Conservation (phyloP, 2,888 invertebrate genomes). For the Agrotis exclamationis region DNA sequence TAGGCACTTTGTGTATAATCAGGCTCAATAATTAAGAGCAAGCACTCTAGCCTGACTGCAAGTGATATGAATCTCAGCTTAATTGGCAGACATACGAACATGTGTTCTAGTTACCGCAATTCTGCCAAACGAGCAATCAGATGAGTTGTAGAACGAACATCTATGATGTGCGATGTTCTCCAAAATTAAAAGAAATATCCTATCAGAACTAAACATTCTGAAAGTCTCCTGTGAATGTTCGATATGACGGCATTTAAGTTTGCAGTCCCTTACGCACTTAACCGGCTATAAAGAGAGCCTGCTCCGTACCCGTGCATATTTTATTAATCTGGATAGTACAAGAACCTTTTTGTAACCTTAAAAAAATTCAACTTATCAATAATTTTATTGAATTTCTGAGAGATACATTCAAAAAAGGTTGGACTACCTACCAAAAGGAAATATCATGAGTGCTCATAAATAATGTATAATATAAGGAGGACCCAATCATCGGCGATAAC, state of each 20-base stretch:
- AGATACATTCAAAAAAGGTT: constrained; percentile 34
- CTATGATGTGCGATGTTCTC: background rate
- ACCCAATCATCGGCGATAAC: constrained; percentile 51
- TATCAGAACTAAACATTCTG: background rate
- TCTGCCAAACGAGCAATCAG: background rate
- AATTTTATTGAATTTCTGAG: constrained; percentile 23
- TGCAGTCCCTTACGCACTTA: constrained; percentile 13
- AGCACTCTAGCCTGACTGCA: background rate
- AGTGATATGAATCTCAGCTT: constrained; percentile 5
- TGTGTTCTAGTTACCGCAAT: background rate
- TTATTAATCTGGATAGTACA: constrained; percentile 26
- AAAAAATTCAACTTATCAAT: constrained; percentile 27
- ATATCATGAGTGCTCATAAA: constrained; percentile 51
- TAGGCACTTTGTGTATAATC: background rate
- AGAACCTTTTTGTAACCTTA: constrained; percentile 16
- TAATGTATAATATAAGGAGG: constrained; percentile 50
- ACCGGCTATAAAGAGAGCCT: constrained; percentile 22
- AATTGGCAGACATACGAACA: constrained; percentile 9
- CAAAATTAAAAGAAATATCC: constrained; percentile 9
- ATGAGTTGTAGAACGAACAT: background rate
- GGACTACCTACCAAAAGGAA: constrained; percentile 22
- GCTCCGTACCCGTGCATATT: constrained; percentile 11
- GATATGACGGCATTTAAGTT: constrained; percentile 14
- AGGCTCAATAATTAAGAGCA: background rate
- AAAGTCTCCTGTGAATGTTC: constrained; percentile 9